phyloP scores from a whole-genome alignment of 1,140 invertebrate genomes.

The Dolichoris vasculosae region DNA sequence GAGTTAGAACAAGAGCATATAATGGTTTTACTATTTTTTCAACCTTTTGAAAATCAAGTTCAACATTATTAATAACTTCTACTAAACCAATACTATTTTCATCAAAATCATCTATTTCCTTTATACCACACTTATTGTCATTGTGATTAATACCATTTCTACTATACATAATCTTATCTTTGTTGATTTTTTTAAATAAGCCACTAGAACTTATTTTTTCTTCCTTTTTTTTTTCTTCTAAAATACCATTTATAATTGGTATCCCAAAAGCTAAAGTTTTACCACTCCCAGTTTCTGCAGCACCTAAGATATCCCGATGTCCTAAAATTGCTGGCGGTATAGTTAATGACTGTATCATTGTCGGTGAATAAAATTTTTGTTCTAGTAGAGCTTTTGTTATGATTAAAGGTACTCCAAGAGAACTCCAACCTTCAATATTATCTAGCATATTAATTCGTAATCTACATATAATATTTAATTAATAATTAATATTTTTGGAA shows the following conservation, averaged over 20 bases:
- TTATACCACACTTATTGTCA: conserved; percentile 41
- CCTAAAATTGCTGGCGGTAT: conserved; percentile 91
- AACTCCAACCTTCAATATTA: conserved; percentile 80
- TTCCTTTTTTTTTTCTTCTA: conserved; percentile 79
- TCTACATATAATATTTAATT: no score
- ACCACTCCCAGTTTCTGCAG: conserved; percentile 98
- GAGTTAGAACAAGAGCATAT: conserved; percentile 91
- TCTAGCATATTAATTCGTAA: neutral
- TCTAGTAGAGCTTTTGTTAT: conserved; percentile 85
- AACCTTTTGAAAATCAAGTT: conserved; percentile 62
- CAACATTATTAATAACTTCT: conserved; percentile 77
- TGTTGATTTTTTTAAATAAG: conserved; percentile 67
- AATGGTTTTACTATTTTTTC: conserved; percentile 75
- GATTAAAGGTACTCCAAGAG: conserved; percentile 80
- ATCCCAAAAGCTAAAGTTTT: conserved; percentile 98
- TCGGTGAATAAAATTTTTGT: conserved; percentile 87
- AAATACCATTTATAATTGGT: conserved; percentile 90
- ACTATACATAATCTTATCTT: conserved; percentile 64
- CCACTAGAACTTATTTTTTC: conserved; percentile 65
- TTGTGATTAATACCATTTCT: conserved; percentile 66
- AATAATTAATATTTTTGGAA: no score
- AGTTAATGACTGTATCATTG: conserved; percentile 85
- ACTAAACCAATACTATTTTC: conserved; percentile 76
- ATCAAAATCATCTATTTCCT: conserved; percentile 47
- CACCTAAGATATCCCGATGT: conserved; percentile 91